These are phyloP conservation scores for Drosophila arizonae DNA, from an alignment of 1,140 invertebrate species.

Conservation along the genomic window DNA sequence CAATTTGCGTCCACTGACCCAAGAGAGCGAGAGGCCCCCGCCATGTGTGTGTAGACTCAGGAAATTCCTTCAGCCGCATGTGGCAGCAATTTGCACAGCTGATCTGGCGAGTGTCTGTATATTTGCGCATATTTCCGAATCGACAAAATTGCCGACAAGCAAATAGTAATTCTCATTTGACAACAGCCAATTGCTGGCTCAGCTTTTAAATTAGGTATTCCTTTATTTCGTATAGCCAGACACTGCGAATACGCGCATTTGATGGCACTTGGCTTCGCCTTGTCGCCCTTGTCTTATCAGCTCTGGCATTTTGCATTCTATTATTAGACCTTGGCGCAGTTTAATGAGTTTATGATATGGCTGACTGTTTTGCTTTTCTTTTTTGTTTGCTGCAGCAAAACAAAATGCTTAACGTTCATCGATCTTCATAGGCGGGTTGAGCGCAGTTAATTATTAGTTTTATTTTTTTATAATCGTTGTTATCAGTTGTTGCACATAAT, in stretches of 20 bases:
- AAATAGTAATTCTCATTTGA: constrained; percentile 53
- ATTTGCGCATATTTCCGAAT: constrained; percentile 4
- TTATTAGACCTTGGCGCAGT: constrained; percentile 22
- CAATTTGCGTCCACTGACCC: constrained; percentile 30
- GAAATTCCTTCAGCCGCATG: constrained; percentile 3
- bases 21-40: background rate
- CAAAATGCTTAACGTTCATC: constrained; percentile 19
- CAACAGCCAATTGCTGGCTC: constrained; percentile 64
- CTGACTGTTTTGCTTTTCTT: constrained; percentile 8
- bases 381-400: background rate
- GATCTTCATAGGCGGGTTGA: constrained; percentile 11
- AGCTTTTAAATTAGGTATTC: constrained; percentile 13
- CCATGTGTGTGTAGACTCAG: background rate
- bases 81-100: constrained; percentile 48
- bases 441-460: no score
- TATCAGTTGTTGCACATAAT: no score
- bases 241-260: background rate
- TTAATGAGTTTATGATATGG: constrained; percentile 45
- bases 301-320: constrained; percentile 23
- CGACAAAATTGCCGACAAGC: constrained; percentile 48
- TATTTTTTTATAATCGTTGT: no score
- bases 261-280: background rate
- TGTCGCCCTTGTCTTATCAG: constrained; percentile 38
- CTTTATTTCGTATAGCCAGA: constrained; percentile 8
- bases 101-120: background rate